These are phyloP conservation scores for Actinernus sp. DNA, from an alignment of 92 coral and sea anemone species.

Conservation along the genomic window DNA sequence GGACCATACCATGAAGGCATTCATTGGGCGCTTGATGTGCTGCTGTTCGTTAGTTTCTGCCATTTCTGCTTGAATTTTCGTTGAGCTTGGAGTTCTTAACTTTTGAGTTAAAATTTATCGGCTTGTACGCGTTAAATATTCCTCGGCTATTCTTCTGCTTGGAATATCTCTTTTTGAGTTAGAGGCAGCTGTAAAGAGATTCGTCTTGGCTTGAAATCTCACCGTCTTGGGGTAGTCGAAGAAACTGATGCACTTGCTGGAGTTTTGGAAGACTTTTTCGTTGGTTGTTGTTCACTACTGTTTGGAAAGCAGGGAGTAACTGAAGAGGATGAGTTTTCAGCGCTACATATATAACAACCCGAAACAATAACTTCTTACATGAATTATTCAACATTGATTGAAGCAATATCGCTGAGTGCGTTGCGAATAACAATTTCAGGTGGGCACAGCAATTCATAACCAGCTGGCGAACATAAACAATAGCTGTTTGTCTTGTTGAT, in stretches of 20 bases:
- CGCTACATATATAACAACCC: slow-evolving; percentile 41
- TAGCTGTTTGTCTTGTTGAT: not conserved
- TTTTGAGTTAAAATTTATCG: too few species aligned
- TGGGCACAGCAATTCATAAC: slow-evolving; percentile 5
- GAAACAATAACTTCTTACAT: slow-evolving; percentile 44
- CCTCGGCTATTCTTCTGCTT: too few species aligned
- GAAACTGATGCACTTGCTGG: too few species aligned
- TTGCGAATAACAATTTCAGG: slow-evolving; percentile 13
- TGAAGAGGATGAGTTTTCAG: slow-evolving; percentile 18
- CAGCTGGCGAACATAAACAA: slow-evolving; percentile 25
- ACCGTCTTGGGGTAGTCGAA: too few species aligned
- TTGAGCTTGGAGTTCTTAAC: too few species aligned
- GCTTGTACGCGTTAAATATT: too few species aligned
- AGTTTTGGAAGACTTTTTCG: too few species aligned
- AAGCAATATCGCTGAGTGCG: not conserved
- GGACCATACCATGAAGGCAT: slow-evolving; percentile 96
- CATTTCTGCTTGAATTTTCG: too few species aligned
- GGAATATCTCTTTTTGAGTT: too few species aligned
- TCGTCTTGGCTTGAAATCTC: too few species aligned
- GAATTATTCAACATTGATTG: slow-evolving; percentile 26
- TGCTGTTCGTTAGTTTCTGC: slow-evolving; percentile 70
- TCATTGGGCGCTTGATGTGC: slow-evolving; percentile 91
- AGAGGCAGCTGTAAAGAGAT: too few species aligned
- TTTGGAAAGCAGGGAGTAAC: not conserved
- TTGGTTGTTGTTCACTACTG: not conserved